Percentiles rank a stretch among this genome's conserved stretches.
Evolutionary conservation across 2,113 vertebrate genomes (phyloP).

Genomic region (Pterophyllum scalare): DNA sequence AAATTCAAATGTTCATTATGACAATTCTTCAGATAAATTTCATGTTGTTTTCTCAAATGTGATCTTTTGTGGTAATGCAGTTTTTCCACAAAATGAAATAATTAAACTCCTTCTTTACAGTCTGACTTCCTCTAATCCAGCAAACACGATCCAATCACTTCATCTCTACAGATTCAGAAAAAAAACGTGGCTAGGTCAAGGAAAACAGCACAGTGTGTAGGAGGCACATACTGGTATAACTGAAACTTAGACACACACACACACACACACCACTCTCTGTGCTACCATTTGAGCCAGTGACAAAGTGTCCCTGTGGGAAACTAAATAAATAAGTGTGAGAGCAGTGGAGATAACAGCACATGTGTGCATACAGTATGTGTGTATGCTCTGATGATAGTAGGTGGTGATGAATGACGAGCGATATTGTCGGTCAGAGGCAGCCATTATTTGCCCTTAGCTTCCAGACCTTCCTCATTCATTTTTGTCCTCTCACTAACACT

Average conservation of each 20-base stretch:
- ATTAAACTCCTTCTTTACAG: not conserved
- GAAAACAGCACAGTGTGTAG: not conserved
- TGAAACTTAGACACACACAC: not conserved
- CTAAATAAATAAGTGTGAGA: not conserved
- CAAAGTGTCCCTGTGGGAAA: not conserved
- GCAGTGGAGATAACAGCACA: not conserved
- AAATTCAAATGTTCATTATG: not conserved
- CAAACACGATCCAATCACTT: not conserved
- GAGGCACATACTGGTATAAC: not conserved
- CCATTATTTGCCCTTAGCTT: not conserved
- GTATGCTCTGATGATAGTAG: conserved; percentile 61
- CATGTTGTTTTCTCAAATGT: not conserved
- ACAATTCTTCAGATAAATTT: not conserved
- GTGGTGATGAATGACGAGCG: conserved; percentile 82
- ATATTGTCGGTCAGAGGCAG: conserved; percentile 67
- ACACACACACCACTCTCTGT: not conserved
- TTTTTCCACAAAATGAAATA: not conserved
- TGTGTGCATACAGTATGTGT: not conserved
- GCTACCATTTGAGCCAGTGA: not conserved
- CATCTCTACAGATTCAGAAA: not conserved
- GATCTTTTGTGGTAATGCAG: not conserved
- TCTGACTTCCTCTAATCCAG: not conserved
- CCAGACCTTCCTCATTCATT: not conserved
- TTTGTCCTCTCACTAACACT: not conserved
- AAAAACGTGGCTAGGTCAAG: not conserved